Conservation (phyloP, 2,888 invertebrate genomes). For the Thereva unica region DNA sequence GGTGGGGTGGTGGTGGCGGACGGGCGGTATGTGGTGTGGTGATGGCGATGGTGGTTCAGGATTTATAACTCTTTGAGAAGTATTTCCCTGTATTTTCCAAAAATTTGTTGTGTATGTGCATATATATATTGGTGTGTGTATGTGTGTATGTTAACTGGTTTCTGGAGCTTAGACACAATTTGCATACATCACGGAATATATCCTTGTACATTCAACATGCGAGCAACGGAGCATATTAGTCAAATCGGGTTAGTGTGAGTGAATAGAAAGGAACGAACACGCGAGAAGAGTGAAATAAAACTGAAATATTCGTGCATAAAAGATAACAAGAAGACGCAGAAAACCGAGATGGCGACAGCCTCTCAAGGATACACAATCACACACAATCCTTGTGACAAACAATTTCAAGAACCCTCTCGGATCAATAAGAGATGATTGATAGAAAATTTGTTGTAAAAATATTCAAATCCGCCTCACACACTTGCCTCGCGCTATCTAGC, state of each 20-base stretch:
- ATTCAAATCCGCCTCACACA: conserved; percentile 35
- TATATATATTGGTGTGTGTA: conserved; percentile 1
- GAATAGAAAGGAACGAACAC: conserved; percentile 4
- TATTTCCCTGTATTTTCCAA: conserved; percentile 33
- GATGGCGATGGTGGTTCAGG: conserved; percentile 32
- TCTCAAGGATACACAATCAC: conserved; percentile 25
- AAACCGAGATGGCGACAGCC: conserved; percentile 26
- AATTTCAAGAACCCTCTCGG: conserved; percentile 36
- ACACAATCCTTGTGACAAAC: conserved; percentile 32
- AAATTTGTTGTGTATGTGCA: conserved; percentile 15
- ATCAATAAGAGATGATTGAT: conserved; percentile 42
- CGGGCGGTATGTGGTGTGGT: conserved; percentile 16
- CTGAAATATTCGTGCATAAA: conserved; percentile 39
- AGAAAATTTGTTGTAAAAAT: conserved; percentile 41
- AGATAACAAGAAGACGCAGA: conserved; percentile 40
- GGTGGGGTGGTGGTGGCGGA: conserved; percentile 21
- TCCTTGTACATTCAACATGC: conserved; percentile 31
- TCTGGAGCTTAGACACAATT: conserved; percentile 40
- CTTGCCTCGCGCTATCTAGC: neutral
- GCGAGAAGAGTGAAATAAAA: conserved; percentile 20
- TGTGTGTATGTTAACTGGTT: conserved; percentile 24
- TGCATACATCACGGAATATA: conserved; percentile 42
- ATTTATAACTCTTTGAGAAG: conserved; percentile 37
- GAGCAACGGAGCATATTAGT: conserved; percentile 27
- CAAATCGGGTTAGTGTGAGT: conserved; percentile 18